Conservation (phyloP, 2,797 vertebrate species). For the Chiloscyllium punctatum region DNA sequence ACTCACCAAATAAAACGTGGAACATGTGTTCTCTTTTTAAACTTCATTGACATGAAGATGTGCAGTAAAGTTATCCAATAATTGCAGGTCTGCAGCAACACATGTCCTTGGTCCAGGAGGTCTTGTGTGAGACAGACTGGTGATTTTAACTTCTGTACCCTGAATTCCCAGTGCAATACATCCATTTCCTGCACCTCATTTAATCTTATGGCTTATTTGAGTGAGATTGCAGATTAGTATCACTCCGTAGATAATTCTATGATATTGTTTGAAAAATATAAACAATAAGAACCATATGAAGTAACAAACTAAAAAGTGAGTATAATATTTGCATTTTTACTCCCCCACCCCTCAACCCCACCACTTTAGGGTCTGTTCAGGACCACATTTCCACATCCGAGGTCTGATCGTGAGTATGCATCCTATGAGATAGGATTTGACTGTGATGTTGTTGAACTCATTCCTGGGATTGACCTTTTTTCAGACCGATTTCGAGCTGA, state of each 20-base stretch:
- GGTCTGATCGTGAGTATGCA: conserved; percentile 67
- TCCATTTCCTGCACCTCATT: background rate
- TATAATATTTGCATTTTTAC: background rate
- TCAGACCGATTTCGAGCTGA: conserved; percentile 67
- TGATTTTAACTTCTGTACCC: background rate
- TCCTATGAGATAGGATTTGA: conserved; percentile 57
- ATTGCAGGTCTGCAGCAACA: background rate
- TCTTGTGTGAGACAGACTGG: background rate
- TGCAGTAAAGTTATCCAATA: background rate
- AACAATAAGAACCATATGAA: background rate
- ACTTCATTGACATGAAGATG: background rate
- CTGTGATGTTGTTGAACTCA: conserved; percentile 55
- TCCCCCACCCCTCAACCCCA: too few species aligned
- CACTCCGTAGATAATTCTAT: background rate
- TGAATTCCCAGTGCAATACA: background rate
- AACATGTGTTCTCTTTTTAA: background rate
- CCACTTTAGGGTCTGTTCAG: conserved; percentile 69
- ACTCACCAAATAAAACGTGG: background rate
- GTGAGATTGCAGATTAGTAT: background rate
- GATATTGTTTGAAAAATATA: background rate
- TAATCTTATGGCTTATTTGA: background rate
- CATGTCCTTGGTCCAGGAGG: background rate
- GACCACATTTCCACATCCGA: conserved; percentile 73
- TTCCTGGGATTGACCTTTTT: conserved; percentile 82
- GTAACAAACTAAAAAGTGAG: background rate